Conservation (phyloP, 2,113 vertebrate species). For the Myiozetetes cayanensis region DNA sequence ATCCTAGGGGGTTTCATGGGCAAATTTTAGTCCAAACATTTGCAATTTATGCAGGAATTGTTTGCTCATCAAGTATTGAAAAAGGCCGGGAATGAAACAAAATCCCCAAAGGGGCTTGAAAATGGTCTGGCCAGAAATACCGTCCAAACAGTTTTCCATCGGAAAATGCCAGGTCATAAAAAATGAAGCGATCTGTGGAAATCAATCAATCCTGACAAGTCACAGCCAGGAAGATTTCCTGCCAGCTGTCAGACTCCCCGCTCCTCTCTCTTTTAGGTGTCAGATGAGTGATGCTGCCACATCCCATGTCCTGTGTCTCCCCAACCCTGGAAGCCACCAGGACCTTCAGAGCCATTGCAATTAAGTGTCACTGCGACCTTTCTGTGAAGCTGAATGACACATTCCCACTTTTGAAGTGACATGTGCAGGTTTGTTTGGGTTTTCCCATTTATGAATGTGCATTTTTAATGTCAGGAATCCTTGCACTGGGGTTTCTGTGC, state of each 20-base stretch:
- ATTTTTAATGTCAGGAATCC: neutral
- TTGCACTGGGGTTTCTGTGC: neutral
- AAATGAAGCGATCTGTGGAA: neutral
- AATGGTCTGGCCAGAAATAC: neutral
- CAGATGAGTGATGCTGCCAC: neutral
- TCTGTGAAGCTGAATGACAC: neutral
- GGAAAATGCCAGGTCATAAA: neutral
- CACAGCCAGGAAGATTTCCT: neutral
- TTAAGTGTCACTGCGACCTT: neutral
- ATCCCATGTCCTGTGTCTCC: fast-evolving
- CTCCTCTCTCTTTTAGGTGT: fast-evolving
- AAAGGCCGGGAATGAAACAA: neutral
- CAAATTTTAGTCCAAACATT: neutral
- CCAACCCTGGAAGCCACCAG: neutral
- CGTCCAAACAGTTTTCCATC: neutral
- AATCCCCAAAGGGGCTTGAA: neutral
- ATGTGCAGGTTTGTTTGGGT: fast-evolving
- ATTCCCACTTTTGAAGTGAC: neutral
- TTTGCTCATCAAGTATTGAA: neutral
- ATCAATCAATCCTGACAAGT: neutral
- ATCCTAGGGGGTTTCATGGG: neutral
- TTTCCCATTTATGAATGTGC: neutral
- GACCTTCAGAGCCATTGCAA: neutral
- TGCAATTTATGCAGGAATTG: neutral
- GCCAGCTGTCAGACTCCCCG: neutral